Base-by-base conservation (phyloP, 2,888 invertebrate genomes). In the Hecatera dysodea region DNA sequence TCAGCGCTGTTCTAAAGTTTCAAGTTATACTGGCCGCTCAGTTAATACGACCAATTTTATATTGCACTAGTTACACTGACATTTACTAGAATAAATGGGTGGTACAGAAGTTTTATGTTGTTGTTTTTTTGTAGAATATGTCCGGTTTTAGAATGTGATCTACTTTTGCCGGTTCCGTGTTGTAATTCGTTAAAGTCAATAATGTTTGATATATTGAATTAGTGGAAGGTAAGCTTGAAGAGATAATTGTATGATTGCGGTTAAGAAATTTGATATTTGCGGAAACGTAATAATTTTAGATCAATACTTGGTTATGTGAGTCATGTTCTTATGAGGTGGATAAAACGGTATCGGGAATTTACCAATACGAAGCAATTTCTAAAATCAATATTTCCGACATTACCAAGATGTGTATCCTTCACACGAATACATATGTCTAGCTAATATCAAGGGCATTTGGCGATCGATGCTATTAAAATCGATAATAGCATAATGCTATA, bases 91-190 rank as follows among this genome's bases (percentile, higher is more conserved):
- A 82, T 74, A 71, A 69, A 78, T 68, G 68, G 52, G 36, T 44
- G 6, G 17, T 52, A 44, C 65, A 67, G 42, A 36, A 78, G 66
- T 75, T 71, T 44, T 62, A 76, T 75, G 75, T 66, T 72, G 63
- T 69, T 65, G 65, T 72, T 83, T 71, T 81, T 76, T 72, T 73
- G 62, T 60, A 11, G 15, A 24, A 68, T 57, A 75, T 81, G 61
- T 77, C 79, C 68, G 73, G 77, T 74, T 77, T 65, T 73, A 73
- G 81, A 82, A 82, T 70, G 68, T 80, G 81, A 74, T 73, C 81
- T 83, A 82, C 68, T 83, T 83, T 52, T 29, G 52, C 64, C 46
- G 50, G 71, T 83, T 83, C 67, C 74, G 72, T 83, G 83, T 82
- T 77, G 81, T 67, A 82, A 80, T 78, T 79, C 79, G 53, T 52